Base-by-base conservation (phyloP, 2,888 invertebrate genomes). In the Drosophila fulvimacula region DNA sequence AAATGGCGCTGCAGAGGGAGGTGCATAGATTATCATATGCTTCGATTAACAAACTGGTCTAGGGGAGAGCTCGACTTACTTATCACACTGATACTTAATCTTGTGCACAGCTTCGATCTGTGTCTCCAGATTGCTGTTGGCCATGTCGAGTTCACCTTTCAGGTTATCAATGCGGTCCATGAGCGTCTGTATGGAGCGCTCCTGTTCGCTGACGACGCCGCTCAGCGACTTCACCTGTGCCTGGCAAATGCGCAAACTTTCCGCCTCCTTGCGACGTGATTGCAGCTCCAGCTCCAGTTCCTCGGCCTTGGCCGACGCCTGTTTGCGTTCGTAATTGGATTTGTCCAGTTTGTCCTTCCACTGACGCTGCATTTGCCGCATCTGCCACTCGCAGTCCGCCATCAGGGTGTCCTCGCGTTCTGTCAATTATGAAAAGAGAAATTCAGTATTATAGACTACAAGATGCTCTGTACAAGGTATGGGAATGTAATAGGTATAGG, bases 331-430 rank as follows among this genome's bases (percentile, higher is more conserved):
- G 76, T 93, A 93, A 77, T 95, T 95, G 52, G 94, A 94, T 34
- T 95, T 95, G 71, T 94, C 94, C 27, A 94, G 75, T 80, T 94
- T 93, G 75, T 94, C 94, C 78, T 96, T 94, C 63, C 96, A 95
- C 10, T 93, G 93, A 80, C 95, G 95, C 92, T 96, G 96, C 82
- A 96, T 94, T 91, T 96, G 96, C 41, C 96, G 92, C 90, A 96
- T 93, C 93, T 96, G 96, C 96, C 96, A 97, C 93, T 97, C 96
- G 92, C 96, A 96, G 93, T 97, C 96, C 5, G 95, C 95, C 78
- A 96, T 93, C 86, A 96, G 93, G 65, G 95, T 93, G 84, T 96
- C 96, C 55, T 96, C 96, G 55, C 96, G 93, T 57, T 95, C 94
- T 58, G 46, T 52, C 19, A 36, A 66, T 73, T 52, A 39, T 34